Evolutionary conservation across 92 coral and sea anemone genomes (phyloP).

Genomic region (Paramuricea clavata): DNA sequence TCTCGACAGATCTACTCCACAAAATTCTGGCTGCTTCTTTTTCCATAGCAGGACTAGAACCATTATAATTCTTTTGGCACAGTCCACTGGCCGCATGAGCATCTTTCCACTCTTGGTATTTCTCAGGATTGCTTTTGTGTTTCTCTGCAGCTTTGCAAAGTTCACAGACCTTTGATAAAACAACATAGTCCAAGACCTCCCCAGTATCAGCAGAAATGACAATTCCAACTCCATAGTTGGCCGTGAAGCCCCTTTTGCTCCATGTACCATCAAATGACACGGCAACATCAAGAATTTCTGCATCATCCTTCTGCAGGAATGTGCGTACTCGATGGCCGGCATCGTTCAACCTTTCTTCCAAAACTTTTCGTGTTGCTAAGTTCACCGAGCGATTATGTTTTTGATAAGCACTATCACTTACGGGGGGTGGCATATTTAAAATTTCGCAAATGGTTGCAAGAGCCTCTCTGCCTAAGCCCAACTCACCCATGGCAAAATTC

Average conservation of each 20-base stretch:
- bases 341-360: constrained; percentile 31
- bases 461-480: constrained; percentile 56
- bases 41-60: constrained; percentile 42
- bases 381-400: constrained; percentile 48
- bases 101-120: constrained; percentile 48
- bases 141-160: constrained; percentile 49
- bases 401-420: constrained; percentile 41
- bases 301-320: constrained; percentile 1
- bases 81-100: constrained; percentile 41
- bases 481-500: constrained; percentile 53
- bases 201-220: constrained; percentile 50
- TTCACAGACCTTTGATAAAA: constrained; percentile 50
- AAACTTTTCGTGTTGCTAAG: constrained; percentile 23
- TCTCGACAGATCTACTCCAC: constrained; percentile 38
- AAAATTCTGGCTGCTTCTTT: constrained; percentile 40
- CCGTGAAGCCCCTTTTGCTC: constrained; percentile 59
- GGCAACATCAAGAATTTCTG: constrained; percentile 26
- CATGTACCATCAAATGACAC: constrained; percentile 62
- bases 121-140: constrained; percentile 30
- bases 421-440: constrained; percentile 51
- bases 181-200: constrained; percentile 53
- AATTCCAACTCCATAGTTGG: constrained; percentile 54
- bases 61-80: constrained; percentile 36
- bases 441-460: constrained; percentile 59
- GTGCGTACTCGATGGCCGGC: constrained; percentile 46